Percentiles rank a stretch among this genome's conserved stretches.
phyloP scores from a whole-genome alignment of 2,888 invertebrate species.

The Sinotaia quadrata region DNA sequence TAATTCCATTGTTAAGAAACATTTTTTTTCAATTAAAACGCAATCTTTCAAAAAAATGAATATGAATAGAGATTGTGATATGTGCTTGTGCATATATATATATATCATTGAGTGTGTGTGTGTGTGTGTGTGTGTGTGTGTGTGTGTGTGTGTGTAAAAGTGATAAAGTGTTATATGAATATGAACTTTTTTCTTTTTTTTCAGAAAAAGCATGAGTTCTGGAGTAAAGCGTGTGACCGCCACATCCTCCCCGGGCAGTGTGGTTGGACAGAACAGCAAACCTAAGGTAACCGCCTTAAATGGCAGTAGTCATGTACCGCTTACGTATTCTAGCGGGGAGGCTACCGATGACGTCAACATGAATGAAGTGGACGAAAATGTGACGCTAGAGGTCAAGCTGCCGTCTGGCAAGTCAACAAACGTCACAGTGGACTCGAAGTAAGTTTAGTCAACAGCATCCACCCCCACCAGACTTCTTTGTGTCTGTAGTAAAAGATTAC shows the following conservation, averaged over 20 bases:
- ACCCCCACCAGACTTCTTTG: no score
- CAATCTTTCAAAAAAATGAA: no score
- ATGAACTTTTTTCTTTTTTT: not conserved
- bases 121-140: not conserved
- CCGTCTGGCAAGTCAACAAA: slow-evolving; percentile 44
- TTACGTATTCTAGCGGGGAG: slow-evolving; percentile 46
- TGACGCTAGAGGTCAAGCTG: slow-evolving; percentile 46
- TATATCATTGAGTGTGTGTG: not conserved
- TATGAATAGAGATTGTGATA: no score
- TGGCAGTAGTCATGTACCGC: slow-evolving; percentile 50
- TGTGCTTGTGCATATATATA: no score
- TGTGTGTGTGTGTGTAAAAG: not conserved
- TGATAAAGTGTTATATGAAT: not conserved
- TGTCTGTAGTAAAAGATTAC: no score
- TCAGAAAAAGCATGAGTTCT: slow-evolving; percentile 60
- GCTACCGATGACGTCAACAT: slow-evolving; percentile 56
- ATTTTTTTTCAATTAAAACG: no score
- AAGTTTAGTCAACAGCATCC: no score
- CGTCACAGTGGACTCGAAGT: slow-evolving; percentile 53
- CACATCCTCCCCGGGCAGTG: slow-evolving; percentile 37
- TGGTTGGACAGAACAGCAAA: slow-evolving; percentile 31
- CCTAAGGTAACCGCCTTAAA: slow-evolving; percentile 32
- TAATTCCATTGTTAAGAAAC: no score
- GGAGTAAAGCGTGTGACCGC: slow-evolving; percentile 48
- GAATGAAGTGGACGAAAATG: slow-evolving; percentile 57